These are phyloP conservation scores for Salminus brasiliensis DNA, from an alignment of 2,113 vertebrate species.

Conservation along the genomic window DNA sequence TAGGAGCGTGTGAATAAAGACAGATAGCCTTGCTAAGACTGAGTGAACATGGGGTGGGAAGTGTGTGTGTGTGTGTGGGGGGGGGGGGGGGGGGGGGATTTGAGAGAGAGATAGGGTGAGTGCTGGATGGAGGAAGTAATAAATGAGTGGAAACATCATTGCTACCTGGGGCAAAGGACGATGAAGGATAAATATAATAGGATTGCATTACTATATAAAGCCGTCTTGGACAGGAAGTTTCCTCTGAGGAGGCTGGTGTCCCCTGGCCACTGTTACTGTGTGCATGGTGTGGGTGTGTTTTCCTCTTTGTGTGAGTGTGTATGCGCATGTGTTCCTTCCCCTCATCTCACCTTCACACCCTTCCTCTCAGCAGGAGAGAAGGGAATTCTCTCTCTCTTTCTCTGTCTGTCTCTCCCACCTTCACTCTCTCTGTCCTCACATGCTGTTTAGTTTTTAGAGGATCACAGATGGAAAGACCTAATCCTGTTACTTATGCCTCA, in stretches of 20 bases:
- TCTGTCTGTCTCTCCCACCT: neutral
- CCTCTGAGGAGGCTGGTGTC: constrained; percentile 19
- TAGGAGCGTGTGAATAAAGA: constrained; percentile 2
- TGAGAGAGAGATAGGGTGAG: constrained; percentile 28
- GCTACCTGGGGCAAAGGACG: constrained; percentile 50
- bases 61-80: neutral
- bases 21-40: neutral
- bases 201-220: constrained; percentile 57
- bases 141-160: constrained; percentile 40
- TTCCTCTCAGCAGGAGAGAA: constrained; percentile 1
- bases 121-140: constrained; percentile 1
- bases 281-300: neutral
- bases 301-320: neutral
- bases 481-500: constrained; percentile 34
- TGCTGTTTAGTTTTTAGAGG: constrained; percentile 31
- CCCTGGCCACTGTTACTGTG: constrained; percentile 11
- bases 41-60: constrained; percentile 1
- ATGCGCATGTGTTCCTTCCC: neutral
- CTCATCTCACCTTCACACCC: constrained; percentile 29
- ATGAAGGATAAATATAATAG: constrained; percentile 56
- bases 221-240: constrained; percentile 44
- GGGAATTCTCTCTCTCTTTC: constrained; percentile 25
- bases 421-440: neutral
- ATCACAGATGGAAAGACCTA: constrained; percentile 32
- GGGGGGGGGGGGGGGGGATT: constrained; percentile 16